Base-by-base conservation (phyloP, 2,888 invertebrate genomes). In the Xanthorhoe designata region DNA sequence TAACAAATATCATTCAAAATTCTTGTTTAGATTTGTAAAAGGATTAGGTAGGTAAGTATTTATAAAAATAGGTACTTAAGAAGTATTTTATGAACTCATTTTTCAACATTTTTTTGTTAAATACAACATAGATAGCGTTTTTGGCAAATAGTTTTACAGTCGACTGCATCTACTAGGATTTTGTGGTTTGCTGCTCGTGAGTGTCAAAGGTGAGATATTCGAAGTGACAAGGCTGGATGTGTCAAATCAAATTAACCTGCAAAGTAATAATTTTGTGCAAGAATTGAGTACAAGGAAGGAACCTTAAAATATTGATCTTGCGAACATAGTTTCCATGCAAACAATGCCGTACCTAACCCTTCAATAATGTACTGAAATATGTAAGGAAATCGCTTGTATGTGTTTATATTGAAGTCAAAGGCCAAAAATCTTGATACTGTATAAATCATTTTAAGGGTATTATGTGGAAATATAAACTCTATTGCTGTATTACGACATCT, bases 171-270 rank as follows among this genome's bases (percentile, higher is more conserved):
- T 35, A 50, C 49, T 19, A 8, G 13, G 19, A 19, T 15, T 35
- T 61, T 47, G 38, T 56, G 35, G 61, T 70, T 75, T 75, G 73
- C 71, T 6, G 7, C 35, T 8, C 6, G 75, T 71, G 76, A 86
- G 85, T 82, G 85, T 81, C 83, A 83, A 77, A 85, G 84, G 82
- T 85, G 82, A 64, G 50, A 50, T 50, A 45, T 68, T 47, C 10
- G 13, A 19, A 51, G 24, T 57, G 52, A 52, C 57, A 68, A 64
- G 64, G 69, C 59, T 61, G 65, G 42, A 29, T 32, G 38, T 60
- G 58, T 55, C 15, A 10, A 8, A 10, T 51, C 19, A 51, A 51
- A 24, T 51, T 17, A 55, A 10, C 55, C 15, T 18, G 17, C 35
- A 35, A 47, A 17, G 4, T 47, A 47, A 47, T 2, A 9, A 35